A percentile compares a stretch with the other conserved stretches of the same genome.
Evolutionary conservation across 2,888 invertebrate genomes (phyloP).

Genomic region (Drosophila peninsularis): DNA sequence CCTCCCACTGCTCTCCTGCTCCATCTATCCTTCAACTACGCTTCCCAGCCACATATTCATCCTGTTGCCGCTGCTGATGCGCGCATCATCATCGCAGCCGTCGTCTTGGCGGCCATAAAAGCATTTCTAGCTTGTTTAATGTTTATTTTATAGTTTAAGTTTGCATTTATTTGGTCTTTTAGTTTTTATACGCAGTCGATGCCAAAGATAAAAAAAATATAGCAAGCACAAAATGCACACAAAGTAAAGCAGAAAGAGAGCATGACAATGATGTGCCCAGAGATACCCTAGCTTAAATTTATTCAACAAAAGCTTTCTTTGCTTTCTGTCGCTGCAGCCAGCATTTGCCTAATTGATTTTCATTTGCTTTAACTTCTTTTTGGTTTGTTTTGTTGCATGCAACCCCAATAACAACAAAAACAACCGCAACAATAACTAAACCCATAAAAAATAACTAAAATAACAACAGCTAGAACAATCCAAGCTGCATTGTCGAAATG

Average conservation of each 20-base stretch:
- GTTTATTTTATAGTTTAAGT: slow-evolving; percentile 83
- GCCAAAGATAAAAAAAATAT: slow-evolving; percentile 33
- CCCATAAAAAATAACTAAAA: slow-evolving; percentile 28
- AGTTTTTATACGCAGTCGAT: slow-evolving; percentile 70
- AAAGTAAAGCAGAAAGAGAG: slow-evolving; percentile 18
- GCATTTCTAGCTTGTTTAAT: slow-evolving; percentile 81
- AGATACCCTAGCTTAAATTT: slow-evolving; percentile 7
- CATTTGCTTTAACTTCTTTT: slow-evolving; percentile 50
- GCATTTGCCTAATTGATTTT: slow-evolving; percentile 29
- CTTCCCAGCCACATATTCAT: slow-evolving; percentile 1
- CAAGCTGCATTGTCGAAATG: slow-evolving; percentile 60
- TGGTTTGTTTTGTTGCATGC: slow-evolving; percentile 15
- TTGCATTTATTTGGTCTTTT: slow-evolving; percentile 81
- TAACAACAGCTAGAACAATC: slow-evolving; percentile 40
- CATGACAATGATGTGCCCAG: not conserved
- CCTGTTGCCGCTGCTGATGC: slow-evolving; percentile 6
- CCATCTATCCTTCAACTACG: slow-evolving; percentile 20
- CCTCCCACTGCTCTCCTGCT: not conserved
- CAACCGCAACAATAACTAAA: slow-evolving; percentile 29
- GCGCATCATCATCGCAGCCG: slow-evolving; percentile 35
- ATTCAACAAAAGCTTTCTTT: not conserved
- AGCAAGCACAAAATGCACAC: slow-evolving; percentile 34
- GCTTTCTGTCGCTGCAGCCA: not conserved
- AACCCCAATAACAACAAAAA: not conserved
- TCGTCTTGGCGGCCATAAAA: slow-evolving; percentile 76